Percentiles rank a stretch among this genome's conserved stretches.
phyloP scores from a whole-genome alignment of 1,140 invertebrate species.

The Trichomalopsis sarcophagae region DNA sequence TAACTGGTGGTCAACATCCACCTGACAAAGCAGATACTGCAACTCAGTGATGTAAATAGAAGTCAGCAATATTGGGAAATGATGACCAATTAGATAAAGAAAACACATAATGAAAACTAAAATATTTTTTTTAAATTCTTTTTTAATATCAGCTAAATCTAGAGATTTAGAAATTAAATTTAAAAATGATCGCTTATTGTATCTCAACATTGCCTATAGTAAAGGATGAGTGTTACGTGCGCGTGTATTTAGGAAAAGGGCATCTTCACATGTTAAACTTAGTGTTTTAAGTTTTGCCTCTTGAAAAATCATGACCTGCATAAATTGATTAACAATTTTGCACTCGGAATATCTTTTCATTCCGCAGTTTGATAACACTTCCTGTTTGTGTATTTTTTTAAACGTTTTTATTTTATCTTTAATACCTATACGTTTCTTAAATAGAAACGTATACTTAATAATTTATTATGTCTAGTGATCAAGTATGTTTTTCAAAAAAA shows the following conservation, averaged over 20 bases:
- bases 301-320: not conserved
- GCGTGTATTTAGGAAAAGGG: not conserved
- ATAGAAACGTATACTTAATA: not conserved
- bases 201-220: not conserved
- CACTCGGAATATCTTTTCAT: not conserved
- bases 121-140: not conserved
- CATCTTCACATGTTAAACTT: not conserved
- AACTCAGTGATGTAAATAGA: conserved; percentile 11
- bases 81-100: not conserved
- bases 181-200: not conserved
- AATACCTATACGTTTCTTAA: not conserved
- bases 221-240: not conserved
- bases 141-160: not conserved
- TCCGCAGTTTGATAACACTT: not conserved
- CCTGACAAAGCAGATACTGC: conserved; percentile 17
- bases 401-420: not conserved
- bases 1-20: conserved; percentile 69
- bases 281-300: not conserved
- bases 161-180: not conserved
- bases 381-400: not conserved
- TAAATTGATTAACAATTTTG: not conserved
- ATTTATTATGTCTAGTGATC: not conserved
- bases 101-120: not conserved
- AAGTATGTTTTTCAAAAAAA: not conserved
- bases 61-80: not conserved